Conservation (phyloP, 2,797 vertebrate genomes). For the Sphenodon punctatus region DNA sequence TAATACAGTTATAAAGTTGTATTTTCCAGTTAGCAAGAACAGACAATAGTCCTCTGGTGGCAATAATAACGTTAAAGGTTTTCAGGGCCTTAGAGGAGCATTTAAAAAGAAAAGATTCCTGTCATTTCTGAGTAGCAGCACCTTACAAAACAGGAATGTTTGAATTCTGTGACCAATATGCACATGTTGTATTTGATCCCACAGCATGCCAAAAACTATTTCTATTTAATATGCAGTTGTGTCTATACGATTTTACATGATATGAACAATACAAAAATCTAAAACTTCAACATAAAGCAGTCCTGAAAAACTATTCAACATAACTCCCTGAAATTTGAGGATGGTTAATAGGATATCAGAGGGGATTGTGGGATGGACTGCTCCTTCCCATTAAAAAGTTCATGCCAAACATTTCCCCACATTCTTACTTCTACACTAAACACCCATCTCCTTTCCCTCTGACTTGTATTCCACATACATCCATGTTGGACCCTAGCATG, state of each 20-base stretch:
- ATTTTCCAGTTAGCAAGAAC: slow-evolving; percentile 42
- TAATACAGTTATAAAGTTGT: slow-evolving; percentile 27
- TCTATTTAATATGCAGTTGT: neutral
- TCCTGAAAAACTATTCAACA: neutral
- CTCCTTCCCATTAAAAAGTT: neutral
- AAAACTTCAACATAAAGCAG: neutral
- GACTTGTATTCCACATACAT: neutral
- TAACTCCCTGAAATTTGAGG: neutral
- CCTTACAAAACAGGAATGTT: neutral
- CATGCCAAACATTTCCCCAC: neutral
- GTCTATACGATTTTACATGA: neutral
- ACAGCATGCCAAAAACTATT: neutral
- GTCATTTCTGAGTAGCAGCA: neutral
- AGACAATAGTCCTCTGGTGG: neutral
- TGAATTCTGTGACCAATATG: neutral
- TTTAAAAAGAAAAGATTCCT: no score
- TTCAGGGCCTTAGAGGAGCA: no score
- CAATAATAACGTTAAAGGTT: slow-evolving; percentile 4
- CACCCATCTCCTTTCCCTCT: neutral
- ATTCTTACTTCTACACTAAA: neutral
- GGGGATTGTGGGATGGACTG: neutral
- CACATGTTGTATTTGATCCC: neutral
- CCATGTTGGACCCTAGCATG: neutral
- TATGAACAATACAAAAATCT: no score
- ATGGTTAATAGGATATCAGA: neutral